Conservation (phyloP, 2,888 invertebrate species). For the Taphrorychus bicolor region DNA sequence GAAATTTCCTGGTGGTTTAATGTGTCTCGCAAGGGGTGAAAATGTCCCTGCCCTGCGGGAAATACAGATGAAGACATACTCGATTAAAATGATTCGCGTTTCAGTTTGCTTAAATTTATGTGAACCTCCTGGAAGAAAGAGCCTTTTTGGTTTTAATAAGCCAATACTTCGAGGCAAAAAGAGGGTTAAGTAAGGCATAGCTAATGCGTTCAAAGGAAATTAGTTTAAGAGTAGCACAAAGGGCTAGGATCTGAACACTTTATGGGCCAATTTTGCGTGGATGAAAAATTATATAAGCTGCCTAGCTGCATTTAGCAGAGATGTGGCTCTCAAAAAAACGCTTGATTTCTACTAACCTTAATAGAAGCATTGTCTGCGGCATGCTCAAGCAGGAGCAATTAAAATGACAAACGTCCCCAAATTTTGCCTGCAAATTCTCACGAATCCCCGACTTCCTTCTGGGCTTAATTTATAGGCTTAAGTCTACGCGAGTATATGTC, state of each 20-base stretch:
- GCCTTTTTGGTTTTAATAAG: background rate
- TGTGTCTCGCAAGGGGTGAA: slow-evolving; percentile 2
- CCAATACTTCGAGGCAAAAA: background rate
- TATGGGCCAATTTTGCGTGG: background rate
- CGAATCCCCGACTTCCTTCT: slow-evolving; percentile 22
- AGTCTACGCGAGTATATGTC: slow-evolving; percentile 21
- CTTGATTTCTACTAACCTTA: background rate
- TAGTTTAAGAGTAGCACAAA: background rate
- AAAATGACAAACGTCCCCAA: slow-evolving; percentile 25
- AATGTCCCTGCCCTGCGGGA: background rate
- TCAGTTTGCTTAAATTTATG: background rate
- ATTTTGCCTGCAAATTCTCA: slow-evolving; percentile 27
- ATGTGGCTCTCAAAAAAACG: background rate
- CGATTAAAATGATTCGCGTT: background rate
- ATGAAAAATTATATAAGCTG: background rate
- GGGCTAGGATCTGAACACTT: background rate
- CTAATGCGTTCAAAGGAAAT: slow-evolving; percentile 6
- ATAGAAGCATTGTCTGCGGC: slow-evolving; percentile 2
- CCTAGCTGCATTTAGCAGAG: background rate
- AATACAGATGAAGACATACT: background rate
- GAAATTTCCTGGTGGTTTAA: slow-evolving; percentile 17
- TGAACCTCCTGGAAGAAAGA: background rate
- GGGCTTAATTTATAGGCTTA: slow-evolving; percentile 26
- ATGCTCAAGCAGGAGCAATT: slow-evolving; percentile 14
- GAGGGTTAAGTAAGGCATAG: slow-evolving; percentile 5